A percentile compares a stretch with the other conserved stretches of the same genome.
Conservation (phyloP, 2,113 vertebrate genomes). For the Corynorhinus townsendii region DNA sequence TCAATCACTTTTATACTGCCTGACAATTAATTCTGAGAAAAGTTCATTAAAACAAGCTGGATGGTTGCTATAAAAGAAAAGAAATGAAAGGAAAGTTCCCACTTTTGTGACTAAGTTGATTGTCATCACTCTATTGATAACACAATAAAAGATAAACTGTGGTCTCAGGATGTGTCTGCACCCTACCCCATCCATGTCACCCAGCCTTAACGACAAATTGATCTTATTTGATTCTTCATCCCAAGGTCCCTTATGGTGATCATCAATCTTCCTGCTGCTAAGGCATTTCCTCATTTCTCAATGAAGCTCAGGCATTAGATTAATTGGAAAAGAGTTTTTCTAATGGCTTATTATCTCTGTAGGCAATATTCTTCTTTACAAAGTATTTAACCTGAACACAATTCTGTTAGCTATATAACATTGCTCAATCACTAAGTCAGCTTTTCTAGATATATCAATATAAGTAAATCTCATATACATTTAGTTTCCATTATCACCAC, state of each 20-base stretch:
- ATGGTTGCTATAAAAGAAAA: neutral
- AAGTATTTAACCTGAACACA: neutral
- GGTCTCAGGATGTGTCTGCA: neutral
- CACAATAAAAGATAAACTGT: neutral
- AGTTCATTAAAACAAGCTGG: neutral
- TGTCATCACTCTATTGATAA: neutral
- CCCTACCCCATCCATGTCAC: fast-evolving
- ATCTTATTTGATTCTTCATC: neutral
- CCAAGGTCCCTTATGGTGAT: neutral
- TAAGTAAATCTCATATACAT: neutral
- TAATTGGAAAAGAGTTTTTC: neutral
- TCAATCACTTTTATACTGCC: neutral
- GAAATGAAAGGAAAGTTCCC: neutral
- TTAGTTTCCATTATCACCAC: neutral
- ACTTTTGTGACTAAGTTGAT: neutral
- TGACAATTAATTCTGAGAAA: neutral
- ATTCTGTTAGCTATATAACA: neutral
- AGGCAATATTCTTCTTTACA: neutral
- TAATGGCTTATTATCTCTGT: constrained; percentile 27
- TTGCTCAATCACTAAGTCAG: neutral
- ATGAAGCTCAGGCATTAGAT: neutral
- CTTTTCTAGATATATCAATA: neutral
- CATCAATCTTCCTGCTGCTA: neutral
- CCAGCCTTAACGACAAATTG: neutral
- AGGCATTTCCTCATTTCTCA: neutral